Base-by-base conservation (phyloP, 2,797 vertebrate species). In the Thalassophryne amazonica region DNA sequence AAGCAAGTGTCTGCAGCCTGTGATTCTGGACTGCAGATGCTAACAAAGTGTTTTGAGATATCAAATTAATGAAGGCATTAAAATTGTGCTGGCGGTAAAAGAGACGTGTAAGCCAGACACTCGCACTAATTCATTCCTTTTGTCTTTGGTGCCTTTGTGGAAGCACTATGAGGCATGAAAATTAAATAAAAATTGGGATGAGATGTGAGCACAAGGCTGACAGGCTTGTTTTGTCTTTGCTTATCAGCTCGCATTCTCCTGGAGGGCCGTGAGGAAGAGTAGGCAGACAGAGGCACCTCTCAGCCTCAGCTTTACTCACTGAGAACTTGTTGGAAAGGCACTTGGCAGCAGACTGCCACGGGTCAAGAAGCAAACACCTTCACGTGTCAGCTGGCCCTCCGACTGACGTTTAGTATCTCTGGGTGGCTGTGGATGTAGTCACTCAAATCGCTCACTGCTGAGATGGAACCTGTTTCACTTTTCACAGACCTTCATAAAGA, bases 281-380 rank as follows among this genome's bases (percentile, higher is more conserved):
- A 18, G 12, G 13, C 11, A 15, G 27, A 19, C 11, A 38, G 39
- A 49, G 53, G 25, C 59, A 62, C 62, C 46, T 61, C 54, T 45
- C 33, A 11, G 20, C 12, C 40, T 7, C 22, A 1, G 50, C 69
- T 62, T 46, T 49, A 20, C 52, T 67, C 74, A 46, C 30, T 37
- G 51, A 61, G 61, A 45, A 50, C 32, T 39, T 17, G 14, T 34
- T 55, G 25, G 60, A 74, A 63, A 73, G 61, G 69, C 58, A 72
- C 62, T 69, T 60, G 56, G 39, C 74, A 54, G 73, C 52, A 38
- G 65, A 73, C 33, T 45, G 33, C 52, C 76, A 73, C 41, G 68
- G 88, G 85, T 88, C 84, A 86, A 27, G 63, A 60, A 85, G 62
- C 81, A 75, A 60, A 81, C 87, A 78, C 81, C 73, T 73, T 60